Percentiles rank a stretch among this genome's conserved stretches.
phyloP scores from a whole-genome alignment of 2,113 vertebrate genomes.

The Copsychus sechellarum region DNA sequence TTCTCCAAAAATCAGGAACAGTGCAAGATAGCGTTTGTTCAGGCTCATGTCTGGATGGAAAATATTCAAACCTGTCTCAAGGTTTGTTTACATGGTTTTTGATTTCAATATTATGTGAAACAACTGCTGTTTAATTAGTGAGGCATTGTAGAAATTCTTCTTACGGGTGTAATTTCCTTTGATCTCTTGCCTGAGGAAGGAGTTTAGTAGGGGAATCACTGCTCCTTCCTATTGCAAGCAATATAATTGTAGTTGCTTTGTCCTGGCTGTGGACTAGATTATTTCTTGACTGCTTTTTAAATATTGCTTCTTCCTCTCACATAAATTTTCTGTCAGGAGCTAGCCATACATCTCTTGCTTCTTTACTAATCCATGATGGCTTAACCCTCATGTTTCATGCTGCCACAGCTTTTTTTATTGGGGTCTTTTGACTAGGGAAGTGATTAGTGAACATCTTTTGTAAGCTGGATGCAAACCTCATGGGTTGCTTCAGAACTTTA shows the following conservation, averaged over 20 bases:
- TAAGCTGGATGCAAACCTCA: background rate
- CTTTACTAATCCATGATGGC: background rate
- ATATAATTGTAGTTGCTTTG: background rate
- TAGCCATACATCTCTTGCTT: background rate
- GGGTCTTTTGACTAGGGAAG: background rate
- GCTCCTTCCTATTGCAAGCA: background rate
- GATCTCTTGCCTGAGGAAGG: slow-evolving; percentile 50
- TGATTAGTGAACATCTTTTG: background rate
- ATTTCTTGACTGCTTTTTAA: background rate
- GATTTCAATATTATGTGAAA: slow-evolving; percentile 38
- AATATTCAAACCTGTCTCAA: slow-evolving; percentile 24
- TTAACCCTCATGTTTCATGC: background rate
- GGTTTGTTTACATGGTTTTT: slow-evolving; percentile 45
- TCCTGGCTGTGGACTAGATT: background rate
- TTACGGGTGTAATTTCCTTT: slow-evolving; percentile 50
- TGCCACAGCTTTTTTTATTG: background rate
- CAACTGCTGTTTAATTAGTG: slow-evolving; percentile 48
- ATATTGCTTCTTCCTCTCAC: background rate
- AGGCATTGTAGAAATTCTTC: slow-evolving; percentile 53
- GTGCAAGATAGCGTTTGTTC: background rate
- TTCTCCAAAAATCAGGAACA: background rate
- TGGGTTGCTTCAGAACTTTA: background rate
- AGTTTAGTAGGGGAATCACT: slow-evolving; percentile 38
- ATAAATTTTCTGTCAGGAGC: background rate
- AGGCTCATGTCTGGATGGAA: slow-evolving; percentile 27